A percentile compares a stretch with the other conserved stretches of the same genome.
Conservation (phyloP, 2,113 vertebrate genomes). For the Macroglossus sobrinus region DNA sequence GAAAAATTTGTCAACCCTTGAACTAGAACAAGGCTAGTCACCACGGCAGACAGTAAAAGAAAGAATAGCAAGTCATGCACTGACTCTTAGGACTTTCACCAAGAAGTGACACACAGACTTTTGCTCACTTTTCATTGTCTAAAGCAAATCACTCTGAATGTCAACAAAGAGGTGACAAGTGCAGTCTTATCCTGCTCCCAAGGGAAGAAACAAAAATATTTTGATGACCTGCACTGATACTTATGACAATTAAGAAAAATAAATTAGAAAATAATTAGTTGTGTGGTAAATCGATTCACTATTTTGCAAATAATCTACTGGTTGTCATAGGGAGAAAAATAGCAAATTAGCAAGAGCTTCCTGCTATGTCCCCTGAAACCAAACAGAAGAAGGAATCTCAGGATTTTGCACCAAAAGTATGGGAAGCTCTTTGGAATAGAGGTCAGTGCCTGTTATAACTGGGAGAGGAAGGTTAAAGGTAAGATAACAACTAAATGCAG, state of each 20-base stretch:
- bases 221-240: background rate
- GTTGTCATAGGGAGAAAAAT: background rate
- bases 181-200: background rate
- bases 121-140: background rate
- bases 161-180: background rate
- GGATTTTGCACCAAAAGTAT: background rate
- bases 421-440: background rate
- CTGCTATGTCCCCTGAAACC: background rate
- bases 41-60: background rate
- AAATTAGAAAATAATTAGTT: background rate
- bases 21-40: background rate
- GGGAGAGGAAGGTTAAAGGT: background rate
- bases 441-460: background rate
- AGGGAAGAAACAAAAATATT: background rate
- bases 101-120: background rate
- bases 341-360: background rate
- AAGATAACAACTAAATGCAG: background rate
- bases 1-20: background rate
- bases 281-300: background rate
- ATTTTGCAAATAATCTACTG: background rate
- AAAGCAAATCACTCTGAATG: background rate
- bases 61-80: background rate
- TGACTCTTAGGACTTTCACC: background rate
- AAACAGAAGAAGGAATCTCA: background rate
- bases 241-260: background rate